Base-by-base conservation (phyloP, 2,113 vertebrate genomes). In the Aegotheles bennettii region DNA sequence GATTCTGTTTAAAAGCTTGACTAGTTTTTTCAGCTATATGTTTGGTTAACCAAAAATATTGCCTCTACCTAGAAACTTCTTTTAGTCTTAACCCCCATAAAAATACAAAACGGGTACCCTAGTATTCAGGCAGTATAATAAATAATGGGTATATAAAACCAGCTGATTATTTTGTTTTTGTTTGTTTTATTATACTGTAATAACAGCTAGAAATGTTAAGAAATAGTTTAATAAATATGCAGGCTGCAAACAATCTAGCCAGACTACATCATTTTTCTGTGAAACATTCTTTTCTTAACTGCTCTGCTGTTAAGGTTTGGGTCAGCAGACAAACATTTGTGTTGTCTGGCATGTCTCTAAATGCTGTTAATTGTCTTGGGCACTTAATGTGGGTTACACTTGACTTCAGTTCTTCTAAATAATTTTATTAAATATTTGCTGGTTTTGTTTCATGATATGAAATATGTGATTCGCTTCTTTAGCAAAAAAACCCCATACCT, bases 21-120 rank as follows among this genome's bases (percentile, higher is more conserved):
- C 4, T 36, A 5, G 2, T 2, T 19, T 67, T 67, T 71, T 59
- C 16, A 78, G 28, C 51, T 18, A 0, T 33, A 3, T 36, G 13
- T 54, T 67, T 57, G 19, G 53, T 59, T 82, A 89, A 87, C n/a
- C 43, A 51, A 40, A 89, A 24, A 28, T 45, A 16, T 9, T 64
- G 14, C 21, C 16, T 88, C 0, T 0, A 7, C 10, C 24, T 53
- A 4, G 18, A 84, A 69, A 13, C 42, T 6, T 64, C 48, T 42
- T 57, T 69, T 60, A 51, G 28, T 35, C 12, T 56, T 59, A 50
- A 26, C 17, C 31, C 40, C 43, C 33, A 60, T 17, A 14, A 25
- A 75, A 87, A 63, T 16, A 71, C 51, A 21, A 16, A 56, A 38
- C 11, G 13, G 13, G 7, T 84, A 31, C 16, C 7, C 4, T 42